Conservation (phyloP, 2,888 invertebrate species). For the Troides helena region DNA sequence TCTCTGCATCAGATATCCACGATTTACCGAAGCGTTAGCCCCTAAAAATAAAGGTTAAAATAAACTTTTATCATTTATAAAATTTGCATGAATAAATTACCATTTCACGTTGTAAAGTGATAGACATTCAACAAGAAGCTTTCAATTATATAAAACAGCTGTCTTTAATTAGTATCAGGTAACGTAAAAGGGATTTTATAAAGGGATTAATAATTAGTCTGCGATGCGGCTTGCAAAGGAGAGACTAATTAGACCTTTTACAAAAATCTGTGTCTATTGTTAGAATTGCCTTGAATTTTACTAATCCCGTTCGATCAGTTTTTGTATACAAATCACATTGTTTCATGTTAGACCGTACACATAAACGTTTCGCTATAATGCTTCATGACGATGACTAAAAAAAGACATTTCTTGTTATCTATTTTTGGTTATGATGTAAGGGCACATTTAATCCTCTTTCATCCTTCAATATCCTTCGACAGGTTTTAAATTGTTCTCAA, state of each 20-base stretch:
- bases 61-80: background rate
- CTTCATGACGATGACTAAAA: too few relatives aligned
- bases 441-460: too few relatives aligned
- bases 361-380: background rate
- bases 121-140: too few relatives aligned
- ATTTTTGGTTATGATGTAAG: too few relatives aligned
- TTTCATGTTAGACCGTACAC: background rate
- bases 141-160: background rate
- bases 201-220: background rate
- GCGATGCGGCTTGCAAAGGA: background rate
- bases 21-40: conserved; percentile 36
- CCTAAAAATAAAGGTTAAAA: conserved; percentile 39
- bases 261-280: too few relatives aligned
- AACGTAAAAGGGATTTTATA: background rate
- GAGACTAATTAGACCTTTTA: background rate
- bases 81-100: background rate
- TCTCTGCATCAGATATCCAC: conserved; percentile 54
- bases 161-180: background rate
- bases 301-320: too few relatives aligned
- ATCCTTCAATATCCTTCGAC: too few relatives aligned
- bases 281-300: too few relatives aligned
- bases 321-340: background rate
- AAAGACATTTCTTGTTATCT: too few relatives aligned
- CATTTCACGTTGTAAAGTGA: background rate
- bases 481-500: too few relatives aligned